phyloP scores from a whole-genome alignment of 1,140 invertebrate genomes.

The Apis dorsata region DNA sequence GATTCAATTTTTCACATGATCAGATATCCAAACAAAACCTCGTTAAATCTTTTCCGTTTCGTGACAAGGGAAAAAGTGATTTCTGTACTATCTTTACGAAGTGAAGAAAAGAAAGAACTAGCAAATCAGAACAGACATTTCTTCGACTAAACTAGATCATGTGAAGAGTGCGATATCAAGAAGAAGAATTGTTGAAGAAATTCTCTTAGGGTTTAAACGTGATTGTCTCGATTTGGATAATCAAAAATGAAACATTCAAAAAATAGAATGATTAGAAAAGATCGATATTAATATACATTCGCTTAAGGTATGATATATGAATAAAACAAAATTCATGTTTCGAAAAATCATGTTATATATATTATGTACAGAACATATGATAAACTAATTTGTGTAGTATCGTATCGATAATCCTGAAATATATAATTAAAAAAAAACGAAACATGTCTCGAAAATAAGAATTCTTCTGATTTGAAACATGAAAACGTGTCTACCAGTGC shows the following conservation, averaged over 20 bases:
- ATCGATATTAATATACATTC: neutral
- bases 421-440: constrained; percentile 20
- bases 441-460: constrained; percentile 1
- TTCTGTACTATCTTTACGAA: neutral
- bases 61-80: neutral
- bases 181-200: neutral
- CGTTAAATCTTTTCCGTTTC: neutral
- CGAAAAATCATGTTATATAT: neutral
- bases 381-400: constrained; percentile 22
- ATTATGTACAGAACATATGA: constrained; percentile 12
- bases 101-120: neutral
- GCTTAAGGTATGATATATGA: neutral
- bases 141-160: neutral
- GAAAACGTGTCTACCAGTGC: constrained; percentile 35
- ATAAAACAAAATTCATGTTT: neutral
- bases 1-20: neutral
- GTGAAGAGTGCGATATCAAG: neutral
- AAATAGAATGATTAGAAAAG: neutral
- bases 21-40: no score
- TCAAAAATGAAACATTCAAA: neutral
- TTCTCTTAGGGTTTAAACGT: neutral
- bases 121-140: neutral
- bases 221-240: neutral
- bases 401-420: constrained; percentile 18
- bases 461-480: constrained; percentile 11